Base-by-base conservation (phyloP, 2,888 invertebrate species). In the Notocelia uddmanniana region DNA sequence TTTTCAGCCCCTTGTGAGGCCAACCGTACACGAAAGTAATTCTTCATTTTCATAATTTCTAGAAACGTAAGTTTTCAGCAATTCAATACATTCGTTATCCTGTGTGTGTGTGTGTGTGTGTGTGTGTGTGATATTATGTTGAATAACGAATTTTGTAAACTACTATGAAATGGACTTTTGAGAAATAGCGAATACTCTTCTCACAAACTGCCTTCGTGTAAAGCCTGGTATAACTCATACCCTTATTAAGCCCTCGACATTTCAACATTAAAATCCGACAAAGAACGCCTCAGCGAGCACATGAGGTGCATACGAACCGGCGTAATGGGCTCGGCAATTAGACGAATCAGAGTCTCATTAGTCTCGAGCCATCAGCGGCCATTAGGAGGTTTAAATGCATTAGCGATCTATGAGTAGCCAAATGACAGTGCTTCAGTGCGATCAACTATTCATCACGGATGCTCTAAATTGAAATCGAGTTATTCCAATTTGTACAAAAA, bases 271-370 rank as follows among this genome's bases (percentile, higher is more conserved):
- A 50, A 19, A 50, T 21, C 23, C 52, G 21, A 54, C 52, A 54
- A 54, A 54, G 52, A 54, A 54, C 52, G 21, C 19, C 50, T 18
- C 19, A 21, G 52, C 13, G 52, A 54, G 8, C 52, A 52, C 52
- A 21, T 19, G 50, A 18, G 52, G 21, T 54, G 52, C 52, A 54
- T 54, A 54, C 21, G 52, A 21, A 50, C 52, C 8, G 52, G 52
- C 50, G 19, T 54, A 54, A 54, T 54, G 52, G 21, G 21, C 21
- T 21, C 52, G 23, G 52, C 52, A 54, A 54, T 54, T 54, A 54
- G 52, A 54, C 52, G 23, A 54, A 54, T 54, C 52, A 6, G 52
- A 21, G 21, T 21, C 52, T 54, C 52, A 54, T 54, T 54, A 54
- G 52, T 52, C 50, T 18, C 21, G 19, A 52, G 50, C 50, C 52